A percentile compares a stretch with the other conserved stretches of the same genome.
phyloP scores from a whole-genome alignment of 2,113 vertebrate genomes.

The Corydoras sp. region DNA sequence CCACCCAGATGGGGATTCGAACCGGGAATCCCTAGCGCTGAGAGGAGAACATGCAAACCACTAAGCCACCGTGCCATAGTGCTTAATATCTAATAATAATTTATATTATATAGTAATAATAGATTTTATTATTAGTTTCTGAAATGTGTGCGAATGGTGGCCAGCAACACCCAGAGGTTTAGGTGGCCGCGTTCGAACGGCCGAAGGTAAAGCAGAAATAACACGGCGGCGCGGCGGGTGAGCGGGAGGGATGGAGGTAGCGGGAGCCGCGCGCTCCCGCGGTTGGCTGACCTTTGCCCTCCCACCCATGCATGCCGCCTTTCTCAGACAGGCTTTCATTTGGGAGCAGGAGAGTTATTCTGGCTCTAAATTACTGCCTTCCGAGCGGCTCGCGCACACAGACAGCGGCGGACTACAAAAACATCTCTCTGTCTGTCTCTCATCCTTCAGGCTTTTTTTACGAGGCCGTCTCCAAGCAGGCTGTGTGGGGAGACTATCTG shows the following conservation, averaged over 20 bases:
- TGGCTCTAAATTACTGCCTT: slow-evolving; percentile 32
- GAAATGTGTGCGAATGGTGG: too few relatives aligned
- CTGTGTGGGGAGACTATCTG: slow-evolving; percentile 14
- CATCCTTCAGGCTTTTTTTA: slow-evolving; percentile 2
- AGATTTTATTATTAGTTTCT: too few relatives aligned
- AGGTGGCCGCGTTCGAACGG: background rate
- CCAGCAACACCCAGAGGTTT: too few relatives aligned
- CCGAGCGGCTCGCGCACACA: background rate
- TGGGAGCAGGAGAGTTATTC: slow-evolving; percentile 30
- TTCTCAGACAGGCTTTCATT: slow-evolving; percentile 26
- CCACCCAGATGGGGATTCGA: too few relatives aligned
- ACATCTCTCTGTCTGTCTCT: background rate
- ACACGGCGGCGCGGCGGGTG: background rate
- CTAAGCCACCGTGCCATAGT: too few relatives aligned
- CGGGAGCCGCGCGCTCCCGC: background rate
- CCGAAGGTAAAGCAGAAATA: background rate
- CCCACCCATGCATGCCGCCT: slow-evolving; percentile 16
- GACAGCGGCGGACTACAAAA: slow-evolving; percentile 7
- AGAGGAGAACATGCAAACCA: too few relatives aligned
- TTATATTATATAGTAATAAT: too few relatives aligned
- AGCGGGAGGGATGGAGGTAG: background rate
- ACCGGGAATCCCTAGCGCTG: too few relatives aligned
- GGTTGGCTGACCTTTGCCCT: slow-evolving; percentile 30
- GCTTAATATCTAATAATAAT: too few relatives aligned
- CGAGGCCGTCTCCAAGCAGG: slow-evolving; percentile 3